Evolutionary conservation across 2,113 vertebrate genomes (phyloP).

Genomic region (Tringa solitaria): DNA sequence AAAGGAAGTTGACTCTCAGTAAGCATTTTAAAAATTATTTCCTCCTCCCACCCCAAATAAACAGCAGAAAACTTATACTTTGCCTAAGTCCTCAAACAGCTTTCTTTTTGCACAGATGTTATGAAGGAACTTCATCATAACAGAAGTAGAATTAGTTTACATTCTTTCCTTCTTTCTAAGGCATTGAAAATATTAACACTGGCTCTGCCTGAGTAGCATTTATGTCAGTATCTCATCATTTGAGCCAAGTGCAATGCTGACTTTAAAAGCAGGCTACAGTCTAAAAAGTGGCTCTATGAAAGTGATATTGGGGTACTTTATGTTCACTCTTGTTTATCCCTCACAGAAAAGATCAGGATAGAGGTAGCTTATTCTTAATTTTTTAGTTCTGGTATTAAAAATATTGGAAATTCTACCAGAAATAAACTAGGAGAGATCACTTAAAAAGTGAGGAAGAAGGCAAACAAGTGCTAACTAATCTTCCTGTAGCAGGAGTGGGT

Average conservation of each 20-base stretch:
- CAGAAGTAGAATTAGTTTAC: not conserved
- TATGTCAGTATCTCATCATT: not conserved
- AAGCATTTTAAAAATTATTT: constrained; percentile 33
- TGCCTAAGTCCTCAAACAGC: not conserved
- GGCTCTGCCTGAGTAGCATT: not conserved
- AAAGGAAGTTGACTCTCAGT: constrained; percentile 36
- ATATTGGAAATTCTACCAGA: not conserved
- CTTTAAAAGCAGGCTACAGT: not conserved
- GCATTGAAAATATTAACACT: constrained; percentile 31
- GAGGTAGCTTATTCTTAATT: not conserved
- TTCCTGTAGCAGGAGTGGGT: not conserved
- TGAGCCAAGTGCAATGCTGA: not conserved
- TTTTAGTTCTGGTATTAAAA: not conserved
- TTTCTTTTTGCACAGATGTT: constrained; percentile 43
- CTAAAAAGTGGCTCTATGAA: not conserved
- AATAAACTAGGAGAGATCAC: not conserved
- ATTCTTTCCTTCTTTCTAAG: not conserved
- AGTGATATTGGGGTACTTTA: not conserved
- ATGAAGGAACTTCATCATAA: constrained; percentile 7
- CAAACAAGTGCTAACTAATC: not conserved
- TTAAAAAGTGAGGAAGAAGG: not conserved
- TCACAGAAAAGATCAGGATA: not conserved
- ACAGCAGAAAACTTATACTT: constrained; percentile 27
- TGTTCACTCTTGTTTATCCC: not conserved
- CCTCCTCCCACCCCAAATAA: not conserved